Conservation (phyloP, 1,140 invertebrate species). For the Triops longicaudatus region DNA sequence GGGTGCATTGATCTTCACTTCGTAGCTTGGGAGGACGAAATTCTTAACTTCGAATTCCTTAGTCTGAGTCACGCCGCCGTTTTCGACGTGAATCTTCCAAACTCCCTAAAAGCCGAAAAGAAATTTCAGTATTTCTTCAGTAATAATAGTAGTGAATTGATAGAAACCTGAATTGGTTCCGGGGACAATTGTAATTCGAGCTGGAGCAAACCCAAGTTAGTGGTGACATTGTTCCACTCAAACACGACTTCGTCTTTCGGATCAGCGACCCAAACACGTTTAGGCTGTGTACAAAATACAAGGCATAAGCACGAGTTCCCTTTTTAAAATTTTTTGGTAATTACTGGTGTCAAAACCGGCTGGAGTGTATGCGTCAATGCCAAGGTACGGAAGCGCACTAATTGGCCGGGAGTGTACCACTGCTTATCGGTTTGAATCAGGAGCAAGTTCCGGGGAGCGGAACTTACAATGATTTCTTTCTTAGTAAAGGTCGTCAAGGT, state of each 20-base stretch:
- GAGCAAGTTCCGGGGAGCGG: constrained; percentile 46
- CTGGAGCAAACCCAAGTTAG: constrained; percentile 46
- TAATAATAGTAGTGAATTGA: too few species aligned
- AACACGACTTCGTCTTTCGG: constrained; percentile 48
- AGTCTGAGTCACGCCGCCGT: constrained; percentile 27
- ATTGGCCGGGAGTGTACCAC: constrained; percentile 55
- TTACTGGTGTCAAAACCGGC: constrained; percentile 42
- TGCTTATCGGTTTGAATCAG: constrained; percentile 47
- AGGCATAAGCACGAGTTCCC: not conserved
- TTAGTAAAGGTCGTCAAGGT: constrained; percentile 44
- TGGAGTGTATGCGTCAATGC: constrained; percentile 45
- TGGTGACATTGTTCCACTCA: constrained; percentile 49
- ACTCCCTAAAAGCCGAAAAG: constrained; percentile 40
- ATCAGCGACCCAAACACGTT: constrained; percentile 50
- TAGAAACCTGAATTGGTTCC: constrained; percentile 45
- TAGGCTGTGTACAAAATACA: constrained; percentile 42
- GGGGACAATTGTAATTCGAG: constrained; percentile 46
- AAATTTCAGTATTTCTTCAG: not conserved
- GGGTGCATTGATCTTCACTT: constrained; percentile 52
- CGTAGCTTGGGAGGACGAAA: constrained; percentile 56
- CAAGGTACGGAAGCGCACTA: constrained; percentile 47
- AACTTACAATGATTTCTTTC: constrained; percentile 38
- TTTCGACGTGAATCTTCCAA: constrained; percentile 48
- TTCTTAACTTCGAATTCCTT: constrained; percentile 49
- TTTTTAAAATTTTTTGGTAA: not conserved